phyloP scores from a whole-genome alignment of 2,113 vertebrate species.

The Petrocephalus zakoni region DNA sequence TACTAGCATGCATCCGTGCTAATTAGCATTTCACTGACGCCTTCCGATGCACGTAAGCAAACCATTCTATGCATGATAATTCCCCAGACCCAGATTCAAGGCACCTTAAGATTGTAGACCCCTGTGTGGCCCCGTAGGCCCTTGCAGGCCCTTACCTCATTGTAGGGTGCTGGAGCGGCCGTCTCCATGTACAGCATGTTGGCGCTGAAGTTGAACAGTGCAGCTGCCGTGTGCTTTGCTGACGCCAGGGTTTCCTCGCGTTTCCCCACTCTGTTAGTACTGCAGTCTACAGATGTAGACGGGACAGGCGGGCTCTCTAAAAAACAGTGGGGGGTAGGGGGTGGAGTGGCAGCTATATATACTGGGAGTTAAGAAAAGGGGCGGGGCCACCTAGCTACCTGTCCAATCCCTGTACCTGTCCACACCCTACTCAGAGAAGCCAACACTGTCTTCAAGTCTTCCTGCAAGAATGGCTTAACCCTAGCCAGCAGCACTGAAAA shows the following conservation, averaged over 20 bases:
- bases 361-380: constrained; percentile 73
- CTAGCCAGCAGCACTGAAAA: background rate
- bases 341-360: constrained; percentile 75
- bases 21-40: background rate
- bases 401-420: constrained; percentile 76
- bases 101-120: background rate
- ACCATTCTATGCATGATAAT: background rate
- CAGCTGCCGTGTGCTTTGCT: constrained; percentile 88
- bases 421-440: constrained; percentile 60
- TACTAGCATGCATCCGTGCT: background rate
- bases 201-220: constrained; percentile 93
- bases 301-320: constrained; percentile 72
- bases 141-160: constrained; percentile 77
- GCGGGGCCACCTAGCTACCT: constrained; percentile 82
- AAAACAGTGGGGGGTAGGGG: constrained; percentile 63
- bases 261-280: constrained; percentile 65
- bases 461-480: constrained; percentile 47
- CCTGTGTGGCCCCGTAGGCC: background rate
- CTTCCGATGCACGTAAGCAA: background rate
- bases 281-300: constrained; percentile 59
- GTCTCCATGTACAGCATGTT: constrained; percentile 99
- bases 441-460: constrained; percentile 66
- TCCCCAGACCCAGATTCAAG: background rate
- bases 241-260: constrained; percentile 84
- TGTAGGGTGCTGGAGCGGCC: constrained; percentile 87